Conservation (phyloP, 2,113 vertebrate genomes). For the Cygnus atratus region DNA sequence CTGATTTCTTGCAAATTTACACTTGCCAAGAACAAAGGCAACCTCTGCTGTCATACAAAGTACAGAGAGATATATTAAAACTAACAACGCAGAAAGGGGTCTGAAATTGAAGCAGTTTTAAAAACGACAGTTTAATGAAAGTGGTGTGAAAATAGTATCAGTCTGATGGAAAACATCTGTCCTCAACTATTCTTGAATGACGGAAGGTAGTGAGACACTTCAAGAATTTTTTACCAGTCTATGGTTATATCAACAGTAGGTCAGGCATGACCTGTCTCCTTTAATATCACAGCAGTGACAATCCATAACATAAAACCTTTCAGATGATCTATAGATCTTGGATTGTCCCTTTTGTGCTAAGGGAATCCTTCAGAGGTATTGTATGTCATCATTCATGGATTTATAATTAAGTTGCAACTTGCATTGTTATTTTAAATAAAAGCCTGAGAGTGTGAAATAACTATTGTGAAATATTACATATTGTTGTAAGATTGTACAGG, state of each 20-base stretch:
- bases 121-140: conserved; percentile 80
- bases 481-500: background rate
- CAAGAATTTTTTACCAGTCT: conserved; percentile 32
- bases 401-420: background rate
- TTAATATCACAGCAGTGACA: conserved; percentile 21
- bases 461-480: background rate
- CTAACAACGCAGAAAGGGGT: conserved; percentile 68
- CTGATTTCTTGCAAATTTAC: conserved; percentile 14
- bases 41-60: conserved; percentile 42
- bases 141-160: conserved; percentile 65
- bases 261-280: conserved; percentile 29
- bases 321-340: background rate
- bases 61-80: conserved; percentile 67
- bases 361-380: background rate
- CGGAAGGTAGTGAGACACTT: conserved; percentile 31
- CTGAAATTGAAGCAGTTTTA: conserved; percentile 68
- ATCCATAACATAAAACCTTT: background rate
- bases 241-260: conserved; percentile 18
- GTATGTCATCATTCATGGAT: background rate
- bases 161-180: conserved; percentile 70
- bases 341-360: background rate
- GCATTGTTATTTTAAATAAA: background rate
- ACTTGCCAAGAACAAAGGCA: conserved; percentile 50
- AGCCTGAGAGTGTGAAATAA: background rate
- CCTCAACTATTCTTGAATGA: conserved; percentile 49